Percentiles rank a stretch among this genome's conserved stretches.
phyloP scores from a whole-genome alignment of 2,888 invertebrate species.

The Eremobia ochroleuca region DNA sequence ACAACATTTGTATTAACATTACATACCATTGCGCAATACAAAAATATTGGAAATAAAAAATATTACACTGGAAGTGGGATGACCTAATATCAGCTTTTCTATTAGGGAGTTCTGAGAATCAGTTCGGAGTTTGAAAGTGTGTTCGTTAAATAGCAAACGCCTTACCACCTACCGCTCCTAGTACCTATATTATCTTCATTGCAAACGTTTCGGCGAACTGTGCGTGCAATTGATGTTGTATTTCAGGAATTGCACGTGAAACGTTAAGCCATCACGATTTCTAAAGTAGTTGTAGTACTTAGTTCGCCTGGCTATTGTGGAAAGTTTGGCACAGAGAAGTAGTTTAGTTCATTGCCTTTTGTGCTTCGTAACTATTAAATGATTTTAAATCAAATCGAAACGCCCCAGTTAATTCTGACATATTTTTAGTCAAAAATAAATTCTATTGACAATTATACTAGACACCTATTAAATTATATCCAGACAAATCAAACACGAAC shows the following conservation, averaged over 20 bases:
- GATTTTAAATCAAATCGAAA: neutral
- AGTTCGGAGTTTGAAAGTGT: neutral
- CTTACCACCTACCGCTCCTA: neutral
- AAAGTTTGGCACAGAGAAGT: neutral
- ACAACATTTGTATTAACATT: too few relatives aligned
- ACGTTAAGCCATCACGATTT: neutral
- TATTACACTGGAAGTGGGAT: too few relatives aligned
- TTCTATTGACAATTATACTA: neutral
- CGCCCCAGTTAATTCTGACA: neutral
- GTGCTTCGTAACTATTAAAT: neutral
- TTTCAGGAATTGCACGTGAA: constrained; percentile 1
- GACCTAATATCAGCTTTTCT: neutral
- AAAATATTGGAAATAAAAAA: too few relatives aligned
- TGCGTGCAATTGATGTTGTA: neutral
- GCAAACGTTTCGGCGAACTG: neutral
- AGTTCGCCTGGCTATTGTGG: neutral
- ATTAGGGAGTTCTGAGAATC: neutral
- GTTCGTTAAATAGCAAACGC: neutral
- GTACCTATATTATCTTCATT: neutral
- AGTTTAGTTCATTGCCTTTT: neutral
- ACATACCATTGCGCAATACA: too few relatives aligned
- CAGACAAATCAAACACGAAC: constrained; percentile 63
- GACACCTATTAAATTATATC: constrained; percentile 34
- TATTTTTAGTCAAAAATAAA: neutral
- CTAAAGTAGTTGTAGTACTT: neutral